Evolutionary conservation across 2,113 vertebrate genomes (phyloP).

Genomic region (Addax nasomaculatus): DNA sequence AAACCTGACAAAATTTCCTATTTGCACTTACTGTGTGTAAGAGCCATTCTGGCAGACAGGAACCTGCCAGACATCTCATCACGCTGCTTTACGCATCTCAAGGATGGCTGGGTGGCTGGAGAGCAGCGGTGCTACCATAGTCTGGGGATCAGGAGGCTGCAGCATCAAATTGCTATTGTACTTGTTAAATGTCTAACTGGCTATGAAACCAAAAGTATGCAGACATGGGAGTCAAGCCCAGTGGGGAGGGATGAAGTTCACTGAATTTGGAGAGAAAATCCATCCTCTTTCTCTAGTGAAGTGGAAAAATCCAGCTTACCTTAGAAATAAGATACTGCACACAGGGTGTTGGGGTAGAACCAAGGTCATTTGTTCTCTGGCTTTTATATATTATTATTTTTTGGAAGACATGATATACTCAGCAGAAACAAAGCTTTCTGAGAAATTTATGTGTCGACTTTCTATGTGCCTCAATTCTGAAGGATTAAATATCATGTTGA

Average conservation of each 20-base stretch:
- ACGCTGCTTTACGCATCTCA: background rate
- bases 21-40: background rate
- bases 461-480: slow-evolving; percentile 2
- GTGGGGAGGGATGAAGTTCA: background rate
- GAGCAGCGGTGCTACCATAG: background rate
- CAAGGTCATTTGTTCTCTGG: background rate
- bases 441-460: slow-evolving; percentile 23
- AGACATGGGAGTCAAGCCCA: background rate
- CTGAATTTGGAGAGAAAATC: background rate
- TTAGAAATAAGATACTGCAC: background rate
- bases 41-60: background rate
- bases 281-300: slow-evolving; percentile 16
- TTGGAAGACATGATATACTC: slow-evolving; percentile 25
- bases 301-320: background rate
- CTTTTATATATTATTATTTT: slow-evolving; percentile 33
- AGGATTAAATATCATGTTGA: slow-evolving; percentile 14
- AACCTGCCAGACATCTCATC: background rate
- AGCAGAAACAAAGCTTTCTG: background rate
- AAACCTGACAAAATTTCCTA: slow-evolving; percentile 5
- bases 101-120: background rate
- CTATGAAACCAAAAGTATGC: background rate
- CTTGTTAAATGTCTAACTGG: slow-evolving; percentile 24
- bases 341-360: background rate
- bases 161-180: background rate
- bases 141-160: background rate